Evolutionary conservation across 2,113 vertebrate genomes (phyloP).

Genomic region (Sinocyclocheilus grahami): DNA sequence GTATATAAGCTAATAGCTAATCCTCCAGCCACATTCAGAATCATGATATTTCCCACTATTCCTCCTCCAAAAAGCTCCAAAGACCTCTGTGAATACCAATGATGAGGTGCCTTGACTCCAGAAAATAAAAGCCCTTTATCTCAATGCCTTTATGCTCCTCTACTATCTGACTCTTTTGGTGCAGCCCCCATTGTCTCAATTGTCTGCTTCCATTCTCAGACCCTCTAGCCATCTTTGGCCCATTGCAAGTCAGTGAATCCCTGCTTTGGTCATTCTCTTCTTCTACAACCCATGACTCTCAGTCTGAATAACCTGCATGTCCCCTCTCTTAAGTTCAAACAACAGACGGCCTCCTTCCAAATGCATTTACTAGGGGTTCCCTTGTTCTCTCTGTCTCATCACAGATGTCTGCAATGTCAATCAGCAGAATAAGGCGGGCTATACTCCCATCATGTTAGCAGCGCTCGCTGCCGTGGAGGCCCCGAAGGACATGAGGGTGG

Average conservation of each 20-base stretch:
- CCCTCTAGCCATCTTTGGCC: slow-evolving; percentile 43
- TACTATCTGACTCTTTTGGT: slow-evolving; percentile 53
- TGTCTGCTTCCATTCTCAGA: slow-evolving; percentile 57
- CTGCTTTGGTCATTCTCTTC: slow-evolving; percentile 39
- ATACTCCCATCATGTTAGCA: slow-evolving; percentile 97
- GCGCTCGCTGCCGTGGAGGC: slow-evolving; percentile 92
- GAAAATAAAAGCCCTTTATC: slow-evolving; percentile 53
- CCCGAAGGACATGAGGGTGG: slow-evolving; percentile 89
- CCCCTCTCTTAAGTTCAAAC: slow-evolving; percentile 31
- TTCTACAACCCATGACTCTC: neutral
- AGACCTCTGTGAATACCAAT: slow-evolving; percentile 14
- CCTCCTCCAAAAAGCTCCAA: neutral
- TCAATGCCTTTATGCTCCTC: slow-evolving; percentile 62
- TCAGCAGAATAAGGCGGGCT: slow-evolving; percentile 98
- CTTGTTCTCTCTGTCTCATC: slow-evolving; percentile 56
- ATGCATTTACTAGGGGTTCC: slow-evolving; percentile 29
- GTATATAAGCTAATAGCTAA: neutral
- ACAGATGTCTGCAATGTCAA: slow-evolving; percentile 95
- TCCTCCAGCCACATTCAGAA: neutral
- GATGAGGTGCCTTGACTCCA: slow-evolving; percentile 48
- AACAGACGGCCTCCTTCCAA: slow-evolving; percentile 34
- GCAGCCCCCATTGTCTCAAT: slow-evolving; percentile 64
- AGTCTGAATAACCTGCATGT: slow-evolving; percentile 43
- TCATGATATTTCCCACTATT: neutral
- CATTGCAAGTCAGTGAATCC: slow-evolving; percentile 43